These are phyloP conservation scores for Pygoscelis adeliae DNA, from an alignment of 2,113 vertebrate species.

Conservation along the genomic window DNA sequence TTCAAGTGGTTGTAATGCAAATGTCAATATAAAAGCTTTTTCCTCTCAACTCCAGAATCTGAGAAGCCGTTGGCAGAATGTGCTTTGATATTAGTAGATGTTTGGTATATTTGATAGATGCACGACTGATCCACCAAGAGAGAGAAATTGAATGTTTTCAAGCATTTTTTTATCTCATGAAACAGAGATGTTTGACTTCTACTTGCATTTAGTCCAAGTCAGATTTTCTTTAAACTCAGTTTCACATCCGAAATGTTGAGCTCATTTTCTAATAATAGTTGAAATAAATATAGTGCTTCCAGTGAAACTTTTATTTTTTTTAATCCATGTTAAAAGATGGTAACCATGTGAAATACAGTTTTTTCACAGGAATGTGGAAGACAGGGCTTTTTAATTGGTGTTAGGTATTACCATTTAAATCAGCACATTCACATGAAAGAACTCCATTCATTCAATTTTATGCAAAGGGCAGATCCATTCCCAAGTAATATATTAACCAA, in stretches of 20 bases:
- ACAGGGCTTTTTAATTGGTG: neutral
- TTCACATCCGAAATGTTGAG: neutral
- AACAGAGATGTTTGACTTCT: neutral
- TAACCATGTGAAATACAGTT: neutral
- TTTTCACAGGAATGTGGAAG: neutral
- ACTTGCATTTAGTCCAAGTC: neutral
- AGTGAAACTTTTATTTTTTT: neutral
- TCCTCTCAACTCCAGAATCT: neutral
- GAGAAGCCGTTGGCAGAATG: neutral
- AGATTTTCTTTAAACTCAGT: neutral
- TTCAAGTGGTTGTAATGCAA: constrained; percentile 11
- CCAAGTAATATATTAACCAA: neutral
- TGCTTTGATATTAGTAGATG: neutral
- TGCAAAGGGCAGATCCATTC: neutral
- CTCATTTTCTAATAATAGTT: neutral
- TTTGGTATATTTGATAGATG: neutral
- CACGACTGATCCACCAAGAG: neutral
- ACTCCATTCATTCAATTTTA: neutral
- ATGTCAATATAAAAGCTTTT: neutral
- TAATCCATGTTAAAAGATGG: neutral
- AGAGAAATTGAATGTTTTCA: neutral
- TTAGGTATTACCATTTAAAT: neutral
- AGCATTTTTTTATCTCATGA: neutral
- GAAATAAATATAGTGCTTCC: neutral
- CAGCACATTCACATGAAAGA: neutral